Base-by-base conservation (phyloP, 2,888 invertebrate species). In the Caenorhabditis sp. region DNA sequence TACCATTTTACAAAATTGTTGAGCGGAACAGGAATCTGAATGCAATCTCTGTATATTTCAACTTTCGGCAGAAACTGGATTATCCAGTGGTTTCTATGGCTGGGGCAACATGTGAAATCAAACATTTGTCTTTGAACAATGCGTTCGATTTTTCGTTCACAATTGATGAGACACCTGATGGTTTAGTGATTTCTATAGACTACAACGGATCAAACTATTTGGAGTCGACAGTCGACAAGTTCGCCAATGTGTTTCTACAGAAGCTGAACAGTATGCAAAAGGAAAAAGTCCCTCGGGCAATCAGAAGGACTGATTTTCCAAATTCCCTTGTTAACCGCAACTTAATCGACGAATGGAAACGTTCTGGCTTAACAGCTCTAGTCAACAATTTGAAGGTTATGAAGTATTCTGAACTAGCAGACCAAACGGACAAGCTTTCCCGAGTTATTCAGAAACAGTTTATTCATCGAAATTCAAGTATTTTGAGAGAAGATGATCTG, bases 141-240 rank as follows among this genome's bases (percentile, higher is more conserved):
- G 85, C 87, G 15, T 90, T 90, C 56, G 85, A 88, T 55, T 79
- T 90, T 20, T 88, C 88, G 1, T 83, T 87, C 35, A 90, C 90
- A 5, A 79, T 90, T 9, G 90, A 90, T 53, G 89, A 90, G 37
- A 84, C 86, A 9, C 83, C 76, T 0, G 60, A 74, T 2, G 85
- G 81, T 26, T 40, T 85, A 18, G 20, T 80, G 22, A 68, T 90
- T 24, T 67, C 83, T 13, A 51, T 90, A 1, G 90, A 90, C 22
- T 90, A 83, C 72, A 77, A 89, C 37, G 18, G 70, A 9, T 60
- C 62, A 5, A 62, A 64, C 15, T 89, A 87, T 64, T 50, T 53
- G 1, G 56, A 67, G 13, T 68, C 64, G 1, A 79, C 78, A 2
- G 85, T 90, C 20, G 53, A 83, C 22, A 62, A 53, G 53, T 81